Evolutionary conservation across 2,888 invertebrate genomes (phyloP), one percentile per base, ranked within the genome.

Genomic region (Brenthis ino): DNA sequence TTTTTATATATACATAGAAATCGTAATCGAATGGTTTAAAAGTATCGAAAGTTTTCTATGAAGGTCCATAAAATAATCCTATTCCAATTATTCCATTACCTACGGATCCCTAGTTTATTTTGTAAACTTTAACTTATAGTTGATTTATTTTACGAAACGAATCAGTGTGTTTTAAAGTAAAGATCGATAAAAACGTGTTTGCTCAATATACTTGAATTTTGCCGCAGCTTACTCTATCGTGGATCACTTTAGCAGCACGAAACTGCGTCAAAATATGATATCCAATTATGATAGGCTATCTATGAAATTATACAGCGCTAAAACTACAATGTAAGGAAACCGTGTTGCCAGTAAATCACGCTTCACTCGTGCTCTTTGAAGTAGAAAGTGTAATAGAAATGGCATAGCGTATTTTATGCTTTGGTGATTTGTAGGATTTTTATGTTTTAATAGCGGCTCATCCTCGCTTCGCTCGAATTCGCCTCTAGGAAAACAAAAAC

Each of bases 261-360:
- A 63, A 56, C 47, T 63, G 55, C 37, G 53, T 60, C 69, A 57
- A 68, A 72, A 72, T 72, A 66, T 70, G 72, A 72, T 72, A 66
- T 66, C 70, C 72, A 70, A 72, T 72, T 72, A 72, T 68, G 72
- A 72, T 72, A 70, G 33, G 43, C 67, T 68, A 70, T 70, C 65
- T 67, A 58, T 50, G 47, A 72, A 72, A 72, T 73, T 71, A 73
- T 70, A 72, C 70, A 67, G 64, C 47, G 70, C 61, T 72, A 66
- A 66, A 65, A 68, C 67, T 63, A 70, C 70, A 69, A 68, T 73
- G 71, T 67, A 64, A 56, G 68, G 64, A 64, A 47, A 65, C 55
- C 61, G 60, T 57, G 67, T 53, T 55, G 63, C 12, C 24, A 57
- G 56, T 67, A 64, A 70, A 70, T 69, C 69, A 65, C 65, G 65